Conservation (phyloP, 2,888 invertebrate species). For the Tenthredo mesomela region DNA sequence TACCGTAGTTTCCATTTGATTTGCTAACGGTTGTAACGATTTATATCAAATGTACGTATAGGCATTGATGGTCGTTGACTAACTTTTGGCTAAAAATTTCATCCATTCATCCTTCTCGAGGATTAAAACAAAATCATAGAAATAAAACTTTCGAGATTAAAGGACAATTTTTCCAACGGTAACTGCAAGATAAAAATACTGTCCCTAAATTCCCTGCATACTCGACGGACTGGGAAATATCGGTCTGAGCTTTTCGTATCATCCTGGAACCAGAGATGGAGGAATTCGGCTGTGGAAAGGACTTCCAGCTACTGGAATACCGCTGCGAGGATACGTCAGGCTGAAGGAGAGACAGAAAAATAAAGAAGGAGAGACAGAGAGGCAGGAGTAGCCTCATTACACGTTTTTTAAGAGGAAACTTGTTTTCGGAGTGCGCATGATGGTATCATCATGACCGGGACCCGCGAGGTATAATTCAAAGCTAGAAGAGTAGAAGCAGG, state of each 20-base stretch:
- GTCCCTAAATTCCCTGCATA: conserved; percentile 1
- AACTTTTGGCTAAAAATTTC: no score
- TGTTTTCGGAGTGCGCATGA: conserved; percentile 43
- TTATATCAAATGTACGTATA: not conserved
- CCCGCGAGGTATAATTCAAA: conserved; percentile 37
- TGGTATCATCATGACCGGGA: conserved; percentile 45
- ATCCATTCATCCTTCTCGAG: no score
- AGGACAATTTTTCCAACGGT: not conserved
- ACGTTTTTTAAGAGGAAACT: conserved; percentile 41
- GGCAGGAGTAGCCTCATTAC: conserved; percentile 38
- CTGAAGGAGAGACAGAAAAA: not conserved
- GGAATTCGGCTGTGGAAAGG: conserved; percentile 19
- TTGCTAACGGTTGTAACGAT: not conserved
- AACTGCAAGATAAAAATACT: not conserved
- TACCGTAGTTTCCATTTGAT: conserved; percentile 27
- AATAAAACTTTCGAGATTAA: not conserved
- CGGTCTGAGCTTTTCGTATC: not conserved
- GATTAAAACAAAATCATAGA: not conserved
- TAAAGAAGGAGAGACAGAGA: conserved; percentile 24
- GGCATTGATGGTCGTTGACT: no score
- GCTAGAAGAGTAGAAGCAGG: conserved; percentile 24
- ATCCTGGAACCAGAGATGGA: conserved; percentile 1
- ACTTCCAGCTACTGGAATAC: conserved; percentile 20
- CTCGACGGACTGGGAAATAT: not conserved
- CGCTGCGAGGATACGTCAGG: not conserved